Percentiles rank a stretch among this genome's conserved stretches.
phyloP scores from a whole-genome alignment of 2,113 vertebrate genomes.

The Neogobius melanostomus region DNA sequence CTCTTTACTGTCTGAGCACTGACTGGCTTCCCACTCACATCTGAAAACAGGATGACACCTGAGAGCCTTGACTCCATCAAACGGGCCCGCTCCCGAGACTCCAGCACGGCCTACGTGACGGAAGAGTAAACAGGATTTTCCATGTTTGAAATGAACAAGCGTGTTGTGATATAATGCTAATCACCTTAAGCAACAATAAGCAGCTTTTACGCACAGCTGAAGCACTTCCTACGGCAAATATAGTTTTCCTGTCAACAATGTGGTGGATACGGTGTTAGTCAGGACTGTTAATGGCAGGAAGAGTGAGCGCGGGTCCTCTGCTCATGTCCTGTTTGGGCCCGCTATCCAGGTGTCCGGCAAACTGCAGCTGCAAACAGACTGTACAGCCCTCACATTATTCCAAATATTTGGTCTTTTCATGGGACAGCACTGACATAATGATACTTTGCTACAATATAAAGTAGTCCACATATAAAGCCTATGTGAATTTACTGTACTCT shows the following conservation, averaged over 20 bases:
- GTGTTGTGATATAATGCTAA: slow-evolving; percentile 54
- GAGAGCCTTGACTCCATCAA: slow-evolving; percentile 55
- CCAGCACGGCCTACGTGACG: slow-evolving; percentile 18
- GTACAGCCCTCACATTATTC: too few relatives aligned
- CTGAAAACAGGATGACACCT: slow-evolving; percentile 79
- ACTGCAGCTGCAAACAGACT: too few relatives aligned
- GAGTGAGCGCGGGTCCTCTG: slow-evolving; percentile 48
- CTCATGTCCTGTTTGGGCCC: slow-evolving; percentile 63
- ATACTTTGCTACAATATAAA: too few relatives aligned
- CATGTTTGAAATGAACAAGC: slow-evolving; percentile 53
- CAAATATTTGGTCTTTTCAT: too few relatives aligned
- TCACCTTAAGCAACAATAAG: slow-evolving; percentile 57
- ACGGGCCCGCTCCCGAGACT: slow-evolving; percentile 35
- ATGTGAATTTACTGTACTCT: too few relatives aligned
- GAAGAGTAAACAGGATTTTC: slow-evolving; percentile 72
- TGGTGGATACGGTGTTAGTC: slow-evolving; percentile 41
- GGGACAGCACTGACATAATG: too few relatives aligned
- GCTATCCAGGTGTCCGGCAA: slow-evolving; percentile 65
- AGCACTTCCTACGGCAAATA: slow-evolving; percentile 57
- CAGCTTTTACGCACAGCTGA: slow-evolving; percentile 50
- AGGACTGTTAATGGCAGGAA: slow-evolving; percentile 69
- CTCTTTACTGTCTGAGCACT: slow-evolving; percentile 53
- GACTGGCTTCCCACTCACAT: slow-evolving; percentile 33
- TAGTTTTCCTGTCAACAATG: slow-evolving; percentile 41
- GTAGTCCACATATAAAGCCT: too few relatives aligned